Base-by-base conservation (phyloP, 37 sponge, comb jelly and placozoan species). In the Haliclona indistincta region DNA sequence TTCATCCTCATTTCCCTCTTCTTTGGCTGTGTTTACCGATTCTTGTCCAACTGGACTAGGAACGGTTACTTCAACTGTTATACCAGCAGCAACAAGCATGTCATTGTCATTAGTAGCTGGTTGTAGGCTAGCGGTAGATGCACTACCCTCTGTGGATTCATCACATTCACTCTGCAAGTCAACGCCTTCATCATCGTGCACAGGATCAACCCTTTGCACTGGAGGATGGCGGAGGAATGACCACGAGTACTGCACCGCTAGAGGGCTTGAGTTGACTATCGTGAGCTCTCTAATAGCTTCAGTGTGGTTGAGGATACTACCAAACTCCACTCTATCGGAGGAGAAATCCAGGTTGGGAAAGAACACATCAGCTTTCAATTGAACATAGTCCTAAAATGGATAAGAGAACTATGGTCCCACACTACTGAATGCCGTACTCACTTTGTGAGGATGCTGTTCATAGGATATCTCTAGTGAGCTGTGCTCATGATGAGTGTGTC, bases 231-330 rank as follows among this genome's bases (percentile, higher is more conserved):
- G 51, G 11, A 91, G 67, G 81, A 98, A 98, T 61, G 60, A 92
- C 99, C 99, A 98, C 38, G 47, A 51, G 77, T 89, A 98, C 39
- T 72, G 58, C 6, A 98, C 96, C 19, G 75, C 76, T 13, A 95
- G 80, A 19, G 94, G 93, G 35, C 91, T 86, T 43, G 76, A 86
- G 79, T 98, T 98, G 36, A 87, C 88, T 68, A 94, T 78, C 8
- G 72, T 89, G 34, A 95, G 49, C n/a, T 51, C 77, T 33, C 68
- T 56, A 10, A 81, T 68, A 3, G 56, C 78, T 75, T 98, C 99
- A n/a, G 95, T 98, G 78, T 98, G 93, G 68, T 98, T 95, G 56
- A 98, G 80, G 47, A 98, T 89, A 54, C 94, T 84, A 17, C 96
- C 99, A 81, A 98, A 98, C 13, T 98, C 93, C 51, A 98, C 67